Base-by-base conservation (phyloP, 1,140 invertebrate species). In the Melanaphis sacchari region DNA sequence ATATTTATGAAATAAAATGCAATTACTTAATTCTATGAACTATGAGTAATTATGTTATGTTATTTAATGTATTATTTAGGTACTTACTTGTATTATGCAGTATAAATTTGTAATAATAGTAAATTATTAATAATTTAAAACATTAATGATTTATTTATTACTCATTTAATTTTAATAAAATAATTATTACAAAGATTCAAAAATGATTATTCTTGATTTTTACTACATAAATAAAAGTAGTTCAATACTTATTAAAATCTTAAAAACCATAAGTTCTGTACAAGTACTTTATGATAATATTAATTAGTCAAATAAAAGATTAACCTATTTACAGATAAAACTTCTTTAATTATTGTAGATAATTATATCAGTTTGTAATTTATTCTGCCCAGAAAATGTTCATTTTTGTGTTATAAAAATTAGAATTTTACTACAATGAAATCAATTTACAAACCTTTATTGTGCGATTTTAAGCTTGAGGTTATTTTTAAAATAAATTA, bases 291-390 rank as follows among this genome's bases (percentile, higher is more conserved):
- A 38, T 89, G 49, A 89, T 38, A 66, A 40, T 59, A 90, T 59
- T 59, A 18, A 24, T 40, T 59, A 90, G 11, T 41, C 41, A 90
- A 90, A 90, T 90, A 90, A 90, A 66, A 59, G 88, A 90, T 66
- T 66, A 59, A 90, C 89, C 89, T 90, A 66, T 41, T 90, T 66
- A 90, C 38, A 90, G 89, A 90, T 90, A 90, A 90, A 40, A 41
- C 54, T 90, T 52, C 22, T 59, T 90, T 40, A 31, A 66, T 41
- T 18, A 66, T 24, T 90, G 3, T 90, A 66, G 52, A 90, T 90
- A 90, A 41, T 90, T 66, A 40, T 46, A 41, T 59, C 41, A 90
- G 89, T 90, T 90, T 54, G 59, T 66, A 26, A 54, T 26, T 41
- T n/a, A 59, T 66, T 0, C 26, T 90, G 36, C 41, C 7, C 7